Evolutionary conservation across 1,140 invertebrate genomes (phyloP).

Genomic region (Fopius arisanus): DNA sequence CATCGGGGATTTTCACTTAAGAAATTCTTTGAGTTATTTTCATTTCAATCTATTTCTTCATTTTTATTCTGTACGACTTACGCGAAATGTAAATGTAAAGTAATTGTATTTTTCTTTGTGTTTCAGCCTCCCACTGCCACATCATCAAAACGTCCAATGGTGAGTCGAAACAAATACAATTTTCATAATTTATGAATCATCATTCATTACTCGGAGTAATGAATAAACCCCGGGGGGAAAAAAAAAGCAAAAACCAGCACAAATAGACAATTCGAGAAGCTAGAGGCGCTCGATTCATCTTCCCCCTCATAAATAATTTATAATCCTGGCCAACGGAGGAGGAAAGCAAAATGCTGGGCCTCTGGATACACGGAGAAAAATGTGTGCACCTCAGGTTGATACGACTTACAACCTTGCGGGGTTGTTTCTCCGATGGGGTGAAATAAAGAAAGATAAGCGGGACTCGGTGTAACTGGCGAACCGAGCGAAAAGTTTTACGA

Average conservation of each 20-base stretch:
- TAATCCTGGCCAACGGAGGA: slow-evolving; percentile 15
- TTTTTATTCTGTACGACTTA: too few relatives aligned
- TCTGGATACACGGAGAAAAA: not conserved
- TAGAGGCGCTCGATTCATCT: slow-evolving; percentile 22
- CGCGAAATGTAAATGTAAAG: too few relatives aligned
- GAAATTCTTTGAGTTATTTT: too few relatives aligned
- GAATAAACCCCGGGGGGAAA: not conserved
- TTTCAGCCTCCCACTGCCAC: not conserved
- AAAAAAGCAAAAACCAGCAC: not conserved
- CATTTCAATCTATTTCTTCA: too few relatives aligned
- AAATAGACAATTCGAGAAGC: not conserved
- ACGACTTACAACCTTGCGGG: not conserved
- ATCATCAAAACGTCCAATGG: not conserved
- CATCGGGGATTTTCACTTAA: too few relatives aligned
- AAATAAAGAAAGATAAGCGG: not conserved
- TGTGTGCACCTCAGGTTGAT: not conserved
- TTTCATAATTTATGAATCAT: not conserved
- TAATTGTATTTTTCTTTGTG: not conserved
- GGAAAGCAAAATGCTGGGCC: not conserved
- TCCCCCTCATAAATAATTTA: slow-evolving; percentile 29
- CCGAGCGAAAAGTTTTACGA: not conserved
- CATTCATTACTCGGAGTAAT: not conserved
- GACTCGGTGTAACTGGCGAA: not conserved
- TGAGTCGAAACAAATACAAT: not conserved
- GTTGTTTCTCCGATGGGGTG: not conserved